Evolutionary conservation across 2,888 invertebrate species (phyloP).

Genomic region (Drosophila paracracens): DNA sequence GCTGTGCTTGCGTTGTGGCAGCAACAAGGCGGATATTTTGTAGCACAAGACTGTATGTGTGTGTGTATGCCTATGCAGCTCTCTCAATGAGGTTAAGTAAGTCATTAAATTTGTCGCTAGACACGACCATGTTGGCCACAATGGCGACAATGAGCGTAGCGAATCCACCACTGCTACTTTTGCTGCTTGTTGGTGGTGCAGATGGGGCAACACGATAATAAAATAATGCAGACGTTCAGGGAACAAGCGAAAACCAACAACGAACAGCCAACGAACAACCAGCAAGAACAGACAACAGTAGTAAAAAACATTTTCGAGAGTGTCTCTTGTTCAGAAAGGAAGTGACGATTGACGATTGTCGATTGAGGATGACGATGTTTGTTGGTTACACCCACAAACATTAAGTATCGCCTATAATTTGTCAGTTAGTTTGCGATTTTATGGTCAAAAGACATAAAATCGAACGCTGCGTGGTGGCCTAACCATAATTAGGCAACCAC

Average conservation of each 20-base stretch:
- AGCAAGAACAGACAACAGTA: constrained; percentile 22
- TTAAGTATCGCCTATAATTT: constrained; percentile 33
- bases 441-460: constrained; percentile 72
- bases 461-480: constrained; percentile 56
- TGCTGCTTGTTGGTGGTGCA: constrained; percentile 37
- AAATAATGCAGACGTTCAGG: constrained; percentile 67
- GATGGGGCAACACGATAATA: constrained; percentile 75
- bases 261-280: constrained; percentile 10
- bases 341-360: constrained; percentile 62
- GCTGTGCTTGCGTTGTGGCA: constrained; percentile 42
- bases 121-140: constrained; percentile 78
- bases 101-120: constrained; percentile 84
- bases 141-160: constrained; percentile 68
- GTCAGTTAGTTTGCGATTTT: constrained; percentile 47
- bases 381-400: constrained; percentile 46
- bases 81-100: constrained; percentile 78
- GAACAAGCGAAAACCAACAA: constrained; percentile 26
- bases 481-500: constrained; percentile 59
- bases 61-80: constrained; percentile 36
- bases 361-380: constrained; percentile 28
- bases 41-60: constrained; percentile 42
- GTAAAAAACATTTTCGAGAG: constrained; percentile 31
- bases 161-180: constrained; percentile 29
- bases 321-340: constrained; percentile 58
- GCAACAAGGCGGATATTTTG: constrained; percentile 56